phyloP scores from a whole-genome alignment of 37 sponge, comb jelly and placozoan genomes.

The Haliclona indistincta region DNA sequence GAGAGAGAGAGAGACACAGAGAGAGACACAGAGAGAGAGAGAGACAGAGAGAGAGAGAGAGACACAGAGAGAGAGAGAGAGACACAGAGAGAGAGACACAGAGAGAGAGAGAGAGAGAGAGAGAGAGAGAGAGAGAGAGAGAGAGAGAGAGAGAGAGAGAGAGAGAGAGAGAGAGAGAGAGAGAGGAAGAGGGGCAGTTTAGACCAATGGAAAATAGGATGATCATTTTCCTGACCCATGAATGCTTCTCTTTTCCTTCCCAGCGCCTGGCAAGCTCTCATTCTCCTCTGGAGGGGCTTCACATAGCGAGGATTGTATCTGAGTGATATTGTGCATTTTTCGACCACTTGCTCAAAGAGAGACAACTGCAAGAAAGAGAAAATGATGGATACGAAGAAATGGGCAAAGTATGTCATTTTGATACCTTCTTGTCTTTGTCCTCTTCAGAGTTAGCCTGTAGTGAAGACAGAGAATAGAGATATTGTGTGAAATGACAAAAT shows the following conservation, averaged over 20 bases:
- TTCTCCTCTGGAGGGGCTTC: conserved; percentile 57
- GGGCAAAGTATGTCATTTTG: no score
- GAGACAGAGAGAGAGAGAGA: not conserved
- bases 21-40: not conserved
- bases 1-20: not conserved
- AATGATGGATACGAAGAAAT: not conserved
- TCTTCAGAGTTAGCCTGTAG: no score
- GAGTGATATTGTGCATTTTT: conserved; percentile 43
- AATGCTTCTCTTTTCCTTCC: conserved; percentile 54
- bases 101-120: not conserved
- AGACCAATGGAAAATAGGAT: not conserved
- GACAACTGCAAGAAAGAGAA: not conserved
- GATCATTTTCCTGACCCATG: conserved; percentile 40
- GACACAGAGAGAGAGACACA: not conserved
- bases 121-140: not conserved
- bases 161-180: not conserved
- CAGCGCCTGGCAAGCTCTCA: conserved; percentile 33
- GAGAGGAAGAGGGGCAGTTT: not conserved
- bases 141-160: not conserved
- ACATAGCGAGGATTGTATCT: conserved; percentile 47
- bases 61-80: no score
- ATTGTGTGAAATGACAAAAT: no score
- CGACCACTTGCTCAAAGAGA: conserved; percentile 13
- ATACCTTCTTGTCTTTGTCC: no score
- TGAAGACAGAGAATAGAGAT: no score